Conservation (phyloP, 53 echinoderm and acorn worm genomes). For the Zoroaster sp. region DNA sequence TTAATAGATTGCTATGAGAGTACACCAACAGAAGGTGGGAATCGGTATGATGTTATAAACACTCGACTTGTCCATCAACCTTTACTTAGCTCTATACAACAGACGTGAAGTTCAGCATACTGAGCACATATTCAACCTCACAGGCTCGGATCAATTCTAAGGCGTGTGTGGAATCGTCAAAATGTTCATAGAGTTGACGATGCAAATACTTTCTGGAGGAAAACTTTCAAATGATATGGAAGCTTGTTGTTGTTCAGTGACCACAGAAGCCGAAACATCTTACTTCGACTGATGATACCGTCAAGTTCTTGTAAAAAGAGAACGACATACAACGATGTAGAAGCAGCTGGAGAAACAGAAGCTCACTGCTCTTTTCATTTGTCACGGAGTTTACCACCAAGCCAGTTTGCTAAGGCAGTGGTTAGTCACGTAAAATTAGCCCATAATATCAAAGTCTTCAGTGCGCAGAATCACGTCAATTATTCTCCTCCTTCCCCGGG, state of each 20-base stretch:
- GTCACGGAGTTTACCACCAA: background rate
- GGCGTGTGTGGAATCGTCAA: background rate
- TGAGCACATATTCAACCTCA: background rate
- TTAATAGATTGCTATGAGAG: too few relatives aligned
- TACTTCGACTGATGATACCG: too few relatives aligned
- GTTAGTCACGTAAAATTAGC: background rate
- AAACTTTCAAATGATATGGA: background rate
- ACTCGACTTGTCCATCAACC: background rate
- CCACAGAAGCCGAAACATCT: too few relatives aligned
- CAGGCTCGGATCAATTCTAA: background rate
- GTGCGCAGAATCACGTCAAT: constrained; percentile 11
- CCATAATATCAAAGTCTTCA: background rate
- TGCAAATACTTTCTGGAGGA: background rate
- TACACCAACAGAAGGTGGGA: background rate
- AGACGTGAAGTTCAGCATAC: background rate
- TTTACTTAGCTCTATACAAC: background rate
- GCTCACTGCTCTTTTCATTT: background rate
- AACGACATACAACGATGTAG: background rate
- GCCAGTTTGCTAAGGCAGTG: background rate
- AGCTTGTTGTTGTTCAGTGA: background rate
- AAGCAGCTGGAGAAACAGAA: background rate
- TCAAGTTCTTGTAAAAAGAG: background rate
- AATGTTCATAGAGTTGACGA: background rate
- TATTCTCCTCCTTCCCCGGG: background rate
- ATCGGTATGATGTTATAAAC: background rate